phyloP scores from a whole-genome alignment of 1,140 invertebrate species.

The Heliconius congener region DNA sequence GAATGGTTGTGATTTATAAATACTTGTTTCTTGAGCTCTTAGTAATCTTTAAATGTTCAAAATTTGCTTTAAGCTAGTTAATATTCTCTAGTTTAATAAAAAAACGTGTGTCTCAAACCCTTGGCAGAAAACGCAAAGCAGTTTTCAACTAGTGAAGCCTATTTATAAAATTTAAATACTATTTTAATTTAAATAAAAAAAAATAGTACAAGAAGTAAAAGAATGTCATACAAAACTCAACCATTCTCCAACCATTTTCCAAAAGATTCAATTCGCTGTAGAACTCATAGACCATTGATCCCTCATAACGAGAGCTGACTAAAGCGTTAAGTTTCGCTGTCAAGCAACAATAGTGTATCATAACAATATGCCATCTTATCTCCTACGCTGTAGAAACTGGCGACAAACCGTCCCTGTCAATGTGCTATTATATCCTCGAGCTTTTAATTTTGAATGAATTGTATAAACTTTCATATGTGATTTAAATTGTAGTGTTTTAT shows the following conservation, averaged over 20 bases:
- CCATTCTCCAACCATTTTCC: no score
- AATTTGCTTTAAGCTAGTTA: no score
- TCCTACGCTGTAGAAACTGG: not conserved
- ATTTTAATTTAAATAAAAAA: not conserved
- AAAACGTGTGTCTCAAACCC: no score
- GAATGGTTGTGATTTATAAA: no score
- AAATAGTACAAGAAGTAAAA: not conserved
- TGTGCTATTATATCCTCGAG: not conserved
- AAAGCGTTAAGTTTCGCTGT: not conserved
- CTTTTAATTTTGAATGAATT: constrained; percentile 10
- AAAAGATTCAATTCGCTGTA: not conserved
- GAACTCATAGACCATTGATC: not conserved
- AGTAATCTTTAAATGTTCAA: no score
- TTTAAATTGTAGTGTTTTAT: no score
- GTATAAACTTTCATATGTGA: not conserved
- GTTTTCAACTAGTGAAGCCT: no score
- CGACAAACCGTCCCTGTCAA: not conserved
- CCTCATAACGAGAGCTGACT: not conserved
- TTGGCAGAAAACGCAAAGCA: no score
- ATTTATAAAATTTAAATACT: no score
- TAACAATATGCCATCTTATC: constrained; percentile 7
- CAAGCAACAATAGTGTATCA: not conserved
- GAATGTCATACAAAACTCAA: not conserved
- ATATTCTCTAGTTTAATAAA: no score
- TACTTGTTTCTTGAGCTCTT: no score